Percentiles rank a stretch among this genome's conserved stretches.
These are phyloP conservation scores for Drosophila hamatofila DNA, from an alignment of 2,888 invertebrate species.

Conservation along the genomic window DNA sequence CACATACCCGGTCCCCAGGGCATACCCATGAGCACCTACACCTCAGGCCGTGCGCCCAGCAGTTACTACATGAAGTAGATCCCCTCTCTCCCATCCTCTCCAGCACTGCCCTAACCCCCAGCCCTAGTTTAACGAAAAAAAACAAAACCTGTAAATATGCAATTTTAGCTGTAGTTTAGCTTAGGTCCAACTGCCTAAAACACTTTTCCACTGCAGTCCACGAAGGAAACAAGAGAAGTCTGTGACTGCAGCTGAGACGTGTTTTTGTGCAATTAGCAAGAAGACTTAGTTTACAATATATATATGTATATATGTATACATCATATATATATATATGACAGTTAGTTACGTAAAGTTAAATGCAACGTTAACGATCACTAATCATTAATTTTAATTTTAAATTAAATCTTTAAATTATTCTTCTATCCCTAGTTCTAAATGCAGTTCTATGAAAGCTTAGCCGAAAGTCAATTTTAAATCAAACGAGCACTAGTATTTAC, in stretches of 20 bases:
- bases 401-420: constrained; percentile 64
- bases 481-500: constrained; percentile 46
- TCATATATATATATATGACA: background rate
- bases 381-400: constrained; percentile 67
- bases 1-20: constrained; percentile 88
- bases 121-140: constrained; percentile 19
- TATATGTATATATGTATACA: background rate
- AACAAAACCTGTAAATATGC: constrained; percentile 68
- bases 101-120: background rate
- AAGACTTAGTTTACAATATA: constrained; percentile 42
- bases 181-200: constrained; percentile 55
- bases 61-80: constrained; percentile 85
- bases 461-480: constrained; percentile 43
- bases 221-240: background rate
- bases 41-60: constrained; percentile 90
- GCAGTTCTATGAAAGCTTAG: constrained; percentile 29
- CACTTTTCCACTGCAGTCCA: constrained; percentile 73
- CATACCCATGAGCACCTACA: constrained; percentile 94
- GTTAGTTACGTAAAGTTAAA: constrained; percentile 36
- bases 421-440: constrained; percentile 43
- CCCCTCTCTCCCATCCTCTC: background rate
- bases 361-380: constrained; percentile 65
- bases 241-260: constrained; percentile 72
- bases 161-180: constrained; percentile 37
- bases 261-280: constrained; percentile 51